Evolutionary conservation across 2,113 vertebrate genomes (phyloP).

Genomic region (Tachycineta bicolor): DNA sequence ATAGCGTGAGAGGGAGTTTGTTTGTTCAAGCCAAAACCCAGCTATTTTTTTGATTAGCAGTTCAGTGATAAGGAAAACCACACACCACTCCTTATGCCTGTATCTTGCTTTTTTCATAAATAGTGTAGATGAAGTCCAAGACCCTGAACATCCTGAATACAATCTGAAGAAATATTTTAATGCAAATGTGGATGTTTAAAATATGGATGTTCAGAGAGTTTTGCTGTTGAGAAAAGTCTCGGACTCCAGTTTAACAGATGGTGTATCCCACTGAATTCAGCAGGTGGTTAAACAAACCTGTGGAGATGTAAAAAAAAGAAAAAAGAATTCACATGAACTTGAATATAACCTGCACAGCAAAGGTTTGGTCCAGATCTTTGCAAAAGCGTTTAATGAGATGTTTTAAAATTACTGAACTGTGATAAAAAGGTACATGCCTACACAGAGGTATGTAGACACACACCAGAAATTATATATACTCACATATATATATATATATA

Average conservation of each 20-base stretch:
- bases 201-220: background rate
- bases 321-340: background rate
- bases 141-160: background rate
- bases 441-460: background rate
- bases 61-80: background rate
- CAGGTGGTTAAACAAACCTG: background rate
- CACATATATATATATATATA: background rate
- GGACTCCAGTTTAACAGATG: background rate
- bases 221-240: background rate
- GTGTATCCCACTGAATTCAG: background rate
- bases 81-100: background rate
- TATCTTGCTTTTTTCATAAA: background rate
- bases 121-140: background rate
- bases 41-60: background rate
- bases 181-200: background rate
- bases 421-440: background rate
- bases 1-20: accelerated
- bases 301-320: background rate
- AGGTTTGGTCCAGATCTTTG: background rate
- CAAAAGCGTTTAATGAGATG: background rate
- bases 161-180: background rate
- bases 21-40: background rate
- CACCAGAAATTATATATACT: background rate
- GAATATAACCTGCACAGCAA: background rate
- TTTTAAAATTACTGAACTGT: background rate